A percentile compares a stretch with the other conserved stretches of the same genome.
Conservation (phyloP, 2,888 invertebrate species). For the Trichacis sp. region DNA sequence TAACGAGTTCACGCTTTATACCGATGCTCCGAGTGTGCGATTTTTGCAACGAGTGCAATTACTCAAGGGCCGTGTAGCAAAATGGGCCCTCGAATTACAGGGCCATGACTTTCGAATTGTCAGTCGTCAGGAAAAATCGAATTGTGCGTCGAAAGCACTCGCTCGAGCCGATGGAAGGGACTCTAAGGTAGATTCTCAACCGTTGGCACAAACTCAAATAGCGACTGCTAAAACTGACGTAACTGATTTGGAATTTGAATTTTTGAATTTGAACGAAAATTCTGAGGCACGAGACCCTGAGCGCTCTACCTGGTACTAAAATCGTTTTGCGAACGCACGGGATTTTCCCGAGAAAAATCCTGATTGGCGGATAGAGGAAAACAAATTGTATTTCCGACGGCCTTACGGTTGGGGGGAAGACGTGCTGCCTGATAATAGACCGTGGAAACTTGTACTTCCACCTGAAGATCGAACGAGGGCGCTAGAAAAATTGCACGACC, state of each 20-base stretch:
- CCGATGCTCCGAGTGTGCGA: constrained; percentile 38
- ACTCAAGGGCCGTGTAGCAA: constrained; percentile 37
- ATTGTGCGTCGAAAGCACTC: no score
- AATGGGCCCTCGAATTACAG: constrained; percentile 44
- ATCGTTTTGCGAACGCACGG: neutral
- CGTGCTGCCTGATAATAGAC: neutral
- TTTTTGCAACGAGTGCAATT: constrained; percentile 20
- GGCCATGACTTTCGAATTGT: constrained; percentile 23
- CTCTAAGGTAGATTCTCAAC: no score
- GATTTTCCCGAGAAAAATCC: constrained; percentile 1
- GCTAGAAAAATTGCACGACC: neutral
- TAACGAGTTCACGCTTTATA: constrained; percentile 36
- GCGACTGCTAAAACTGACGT: no score
- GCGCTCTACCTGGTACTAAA: neutral
- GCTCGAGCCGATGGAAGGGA: no score
- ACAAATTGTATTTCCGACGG: neutral
- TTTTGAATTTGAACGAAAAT: neutral
- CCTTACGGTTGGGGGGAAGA: neutral
- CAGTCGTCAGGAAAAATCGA: no score
- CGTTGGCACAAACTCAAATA: no score
- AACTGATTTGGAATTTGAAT: no score
- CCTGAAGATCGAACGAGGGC: neutral
- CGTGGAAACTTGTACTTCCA: neutral
- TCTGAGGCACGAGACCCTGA: neutral
- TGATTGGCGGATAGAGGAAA: constrained; percentile 3